Conservation (phyloP, 2,797 vertebrate species). For the Chromis chromis region DNA sequence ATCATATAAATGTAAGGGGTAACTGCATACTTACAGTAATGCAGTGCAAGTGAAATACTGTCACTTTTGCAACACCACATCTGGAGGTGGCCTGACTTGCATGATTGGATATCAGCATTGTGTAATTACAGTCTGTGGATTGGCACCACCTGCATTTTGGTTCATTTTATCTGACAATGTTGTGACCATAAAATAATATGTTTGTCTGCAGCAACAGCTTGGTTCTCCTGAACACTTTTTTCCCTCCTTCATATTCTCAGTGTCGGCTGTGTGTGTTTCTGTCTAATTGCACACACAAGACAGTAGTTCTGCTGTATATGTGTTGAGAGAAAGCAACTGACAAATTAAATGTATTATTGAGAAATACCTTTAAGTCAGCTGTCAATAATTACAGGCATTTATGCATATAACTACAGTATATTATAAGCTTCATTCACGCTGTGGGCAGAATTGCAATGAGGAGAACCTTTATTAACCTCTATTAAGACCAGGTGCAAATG, state of each 20-base stretch:
- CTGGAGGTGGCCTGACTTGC: slow-evolving; percentile 4
- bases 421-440: neutral
- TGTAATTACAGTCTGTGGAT: slow-evolving; percentile 5
- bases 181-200: slow-evolving; percentile 14
- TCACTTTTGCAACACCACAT: slow-evolving; percentile 1
- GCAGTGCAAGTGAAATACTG: neutral
- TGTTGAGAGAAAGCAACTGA: neutral
- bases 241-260: neutral
- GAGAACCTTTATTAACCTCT: slow-evolving; percentile 1
- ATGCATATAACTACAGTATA: neutral
- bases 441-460: neutral
- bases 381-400: slow-evolving; percentile 10
- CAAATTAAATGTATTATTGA: neutral
- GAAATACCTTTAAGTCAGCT: slow-evolving; percentile 9
- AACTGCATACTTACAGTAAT: neutral
- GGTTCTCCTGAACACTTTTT: neutral
- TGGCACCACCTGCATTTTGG: slow-evolving; percentile 19
- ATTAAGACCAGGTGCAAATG: neutral
- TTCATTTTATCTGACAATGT: slow-evolving; percentile 12
- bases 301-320: neutral
- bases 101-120: slow-evolving; percentile 1
- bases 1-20: neutral
- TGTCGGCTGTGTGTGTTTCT: neutral
- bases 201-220: slow-evolving; percentile 10
- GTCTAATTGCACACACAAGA: neutral